Base-by-base conservation (phyloP, 2,888 invertebrate species). In the Drosophila recens region DNA sequence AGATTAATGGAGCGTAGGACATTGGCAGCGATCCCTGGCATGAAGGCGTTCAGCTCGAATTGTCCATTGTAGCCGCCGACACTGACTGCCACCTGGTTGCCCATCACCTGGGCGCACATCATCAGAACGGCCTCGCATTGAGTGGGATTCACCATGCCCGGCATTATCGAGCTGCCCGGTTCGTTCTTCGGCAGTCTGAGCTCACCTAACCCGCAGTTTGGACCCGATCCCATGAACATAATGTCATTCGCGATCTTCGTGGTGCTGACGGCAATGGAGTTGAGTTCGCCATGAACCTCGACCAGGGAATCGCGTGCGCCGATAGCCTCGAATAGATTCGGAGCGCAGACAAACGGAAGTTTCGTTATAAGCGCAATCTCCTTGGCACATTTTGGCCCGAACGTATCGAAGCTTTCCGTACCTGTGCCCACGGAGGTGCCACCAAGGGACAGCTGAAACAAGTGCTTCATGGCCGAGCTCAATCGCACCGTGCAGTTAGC, bases 21-120 rank as follows among this genome's bases (percentile, higher is more conserved):
- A 92, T 98, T 98, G 2, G 97, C 94, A 0, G 98, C 98, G 75
- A 99, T 98, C 94, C 99, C 94, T 0, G 99, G 98, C 92, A 98
- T 99, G 94, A 98, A 99, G 4, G 99, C 98, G 93, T 99, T 99
- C n/a, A 99, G 94, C 92, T 99, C 98, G 92, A 99, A 99, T 92
- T 99, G 99, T 0, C 99, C 99, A 91, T 97, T 98, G 87, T 96
- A 96, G 48, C 97, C 98, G 34, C 98, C 99, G 36, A 99, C 92
- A 0, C 97, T 96, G 33, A 96, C 95, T 0, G 99, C 98, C 40
- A 98, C 97, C 91, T 99, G 97, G 93, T 99, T 99, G 38, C 99
- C 98, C 97, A 99, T 98, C 54, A 99, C 98, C 91, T 97, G 97
- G 3, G 97, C 97, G 13, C 96, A 96, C 0, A 98, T 96, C 99